Evolutionary conservation across 2,797 vertebrate genomes (phyloP).

Genomic region (Enteromius anoplus): DNA sequence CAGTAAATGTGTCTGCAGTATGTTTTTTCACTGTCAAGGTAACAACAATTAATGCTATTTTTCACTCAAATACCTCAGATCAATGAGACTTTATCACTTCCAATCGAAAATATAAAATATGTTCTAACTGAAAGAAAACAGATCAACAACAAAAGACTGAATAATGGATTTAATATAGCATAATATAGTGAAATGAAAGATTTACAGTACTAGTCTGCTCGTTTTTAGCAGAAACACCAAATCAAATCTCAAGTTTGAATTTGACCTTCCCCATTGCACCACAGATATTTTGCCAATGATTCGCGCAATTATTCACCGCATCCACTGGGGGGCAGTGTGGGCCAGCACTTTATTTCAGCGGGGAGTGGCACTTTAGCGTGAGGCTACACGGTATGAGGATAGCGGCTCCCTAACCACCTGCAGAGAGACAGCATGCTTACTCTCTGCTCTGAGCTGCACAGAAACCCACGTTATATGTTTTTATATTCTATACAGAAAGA

Average conservation of each 20-base stretch:
- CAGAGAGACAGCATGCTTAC: not conserved
- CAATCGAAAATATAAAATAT: not conserved
- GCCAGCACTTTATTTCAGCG: not conserved
- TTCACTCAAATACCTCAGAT: not conserved
- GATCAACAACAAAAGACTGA: not conserved
- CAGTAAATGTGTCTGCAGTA: not conserved
- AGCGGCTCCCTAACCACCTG: conserved; percentile 15
- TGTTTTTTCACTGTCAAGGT: not conserved
- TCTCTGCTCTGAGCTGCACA: not conserved
- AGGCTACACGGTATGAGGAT: not conserved
- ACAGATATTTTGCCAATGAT: not conserved
- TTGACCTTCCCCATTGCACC: not conserved
- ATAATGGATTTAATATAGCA: not conserved
- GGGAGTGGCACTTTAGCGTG: conserved; percentile 37
- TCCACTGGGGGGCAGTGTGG: conserved; percentile 58
- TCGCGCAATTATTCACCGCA: conserved; percentile 29
- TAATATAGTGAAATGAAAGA: not conserved
- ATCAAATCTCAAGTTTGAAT: not conserved
- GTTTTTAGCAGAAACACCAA: not conserved
- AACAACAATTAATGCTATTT: not conserved
- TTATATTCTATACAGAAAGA: not conserved
- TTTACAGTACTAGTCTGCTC: not conserved
- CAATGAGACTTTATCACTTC: not conserved
- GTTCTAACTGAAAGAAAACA: not conserved
- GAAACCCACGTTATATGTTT: not conserved